Evolutionary conservation across 2,888 invertebrate species (phyloP), one percentile per base, ranked within the genome.

Genomic region (Strigamia crassipes): DNA sequence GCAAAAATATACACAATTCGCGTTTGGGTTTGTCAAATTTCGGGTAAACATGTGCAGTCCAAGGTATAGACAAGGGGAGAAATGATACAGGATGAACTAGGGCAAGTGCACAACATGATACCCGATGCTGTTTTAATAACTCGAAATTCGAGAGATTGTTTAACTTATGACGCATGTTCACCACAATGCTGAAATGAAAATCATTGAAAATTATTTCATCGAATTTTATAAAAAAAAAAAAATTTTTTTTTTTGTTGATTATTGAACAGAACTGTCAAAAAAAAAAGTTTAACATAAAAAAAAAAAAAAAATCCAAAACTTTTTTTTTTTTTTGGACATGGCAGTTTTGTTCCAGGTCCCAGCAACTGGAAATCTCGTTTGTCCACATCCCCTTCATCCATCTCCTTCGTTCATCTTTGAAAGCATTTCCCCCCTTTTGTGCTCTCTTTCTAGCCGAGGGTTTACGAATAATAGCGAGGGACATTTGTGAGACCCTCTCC

Each of bases 351-450:
- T n/a, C 51, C 51, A n/a, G n/a, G n/a, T n/a, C n/a, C n/a, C n/a
- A 51, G 51, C 51, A 51, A 51, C 15, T 51, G 13, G 51, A 51
- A 51, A 51, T 51, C 51, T 51, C n/a, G 51, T 51, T 51, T 51
- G n/a, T 5, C 51, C 51, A 51, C 51, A 51, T 51, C n/a, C n/a
- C n/a, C n/a, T n/a, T n/a, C n/a, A n/a, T n/a, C n/a, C n/a, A n/a
- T n/a, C 51, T n/a, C 51, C 51, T 51, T 51, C 9, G n/a, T 51
- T n/a, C 51, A 51, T 51, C 51, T 51, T 51, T 51, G 51, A 51
- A 51, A 51, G 51, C 51, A 51, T 51, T 51, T 51, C 51, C 51
- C 51, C 51, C 51, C 51, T 51, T 51, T 51, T 51, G 51, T 51
- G 51, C 51, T 51, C 51, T 51, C 51, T 51, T 51, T 51, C 51